Conservation (phyloP, 2,797 vertebrate genomes). For the Schizopygopsis pylzovi region DNA sequence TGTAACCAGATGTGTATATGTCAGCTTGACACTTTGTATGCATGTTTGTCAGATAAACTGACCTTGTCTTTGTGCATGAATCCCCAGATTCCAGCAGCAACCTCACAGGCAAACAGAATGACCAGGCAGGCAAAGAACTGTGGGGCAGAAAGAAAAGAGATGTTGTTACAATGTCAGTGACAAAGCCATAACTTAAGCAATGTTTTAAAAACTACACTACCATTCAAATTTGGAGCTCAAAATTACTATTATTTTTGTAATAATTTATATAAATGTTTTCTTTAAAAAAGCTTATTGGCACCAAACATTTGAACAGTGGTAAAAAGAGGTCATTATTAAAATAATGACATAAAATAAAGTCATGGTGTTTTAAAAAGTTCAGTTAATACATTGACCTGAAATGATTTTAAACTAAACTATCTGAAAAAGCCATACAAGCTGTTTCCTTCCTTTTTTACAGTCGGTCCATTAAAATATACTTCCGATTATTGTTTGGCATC, state of each 20-base stretch:
- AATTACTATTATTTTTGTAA: no score
- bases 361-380: neutral
- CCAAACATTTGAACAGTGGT: neutral
- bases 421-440: neutral
- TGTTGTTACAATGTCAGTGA: neutral
- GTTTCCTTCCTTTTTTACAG: neutral
- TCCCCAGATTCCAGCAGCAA: constrained; percentile 95
- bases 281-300: neutral
- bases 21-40: constrained; percentile 43
- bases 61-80: constrained; percentile 93
- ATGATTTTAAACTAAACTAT: neutral
- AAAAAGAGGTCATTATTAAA: neutral
- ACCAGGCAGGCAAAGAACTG: constrained; percentile 97
- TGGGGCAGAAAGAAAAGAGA: neutral
- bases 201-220: neutral
- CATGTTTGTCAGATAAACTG: neutral
- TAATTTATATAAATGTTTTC: neutral
- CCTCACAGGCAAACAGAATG: constrained; percentile 95
- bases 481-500: neutral
- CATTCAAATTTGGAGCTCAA: neutral
- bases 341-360: neutral
- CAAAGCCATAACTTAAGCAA: neutral
- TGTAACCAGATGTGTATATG: neutral
- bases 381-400: neutral
- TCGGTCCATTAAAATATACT: neutral